Percentiles rank a stretch among this genome's conserved stretches.
These are phyloP conservation scores for Brachyistius frenatus DNA, from an alignment of 2,113 vertebrate genomes.

Conservation along the genomic window DNA sequence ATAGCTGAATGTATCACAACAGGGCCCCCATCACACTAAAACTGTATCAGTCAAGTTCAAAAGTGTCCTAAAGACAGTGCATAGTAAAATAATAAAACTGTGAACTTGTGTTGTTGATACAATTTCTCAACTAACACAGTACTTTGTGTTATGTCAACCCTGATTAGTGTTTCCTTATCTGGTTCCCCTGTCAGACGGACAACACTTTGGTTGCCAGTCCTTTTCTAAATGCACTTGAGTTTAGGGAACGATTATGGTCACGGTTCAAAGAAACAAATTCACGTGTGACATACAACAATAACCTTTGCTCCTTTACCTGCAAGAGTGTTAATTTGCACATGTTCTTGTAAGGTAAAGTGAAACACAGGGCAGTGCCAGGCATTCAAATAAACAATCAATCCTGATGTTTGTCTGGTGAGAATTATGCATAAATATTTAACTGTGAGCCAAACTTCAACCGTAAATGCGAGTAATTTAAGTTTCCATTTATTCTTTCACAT, in stretches of 20 bases:
- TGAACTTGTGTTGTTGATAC: too few relatives aligned
- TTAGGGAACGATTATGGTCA: not conserved
- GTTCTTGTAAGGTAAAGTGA: not conserved
- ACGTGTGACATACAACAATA: too few relatives aligned
- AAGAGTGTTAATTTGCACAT: not conserved
- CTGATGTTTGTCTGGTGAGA: not conserved
- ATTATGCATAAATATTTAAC: not conserved
- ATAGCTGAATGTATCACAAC: not conserved
- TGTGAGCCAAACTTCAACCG: conserved; percentile 1
- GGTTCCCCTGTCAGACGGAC: too few relatives aligned
- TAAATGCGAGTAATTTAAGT: not conserved
- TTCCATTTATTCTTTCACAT: not conserved
- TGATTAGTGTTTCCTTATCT: too few relatives aligned
- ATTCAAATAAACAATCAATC: not conserved
- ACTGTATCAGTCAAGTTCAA: too few relatives aligned
- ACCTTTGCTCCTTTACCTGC: not conserved
- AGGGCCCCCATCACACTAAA: too few relatives aligned
- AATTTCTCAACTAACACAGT: too few relatives aligned
- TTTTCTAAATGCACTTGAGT: too few relatives aligned
- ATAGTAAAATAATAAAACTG: too few relatives aligned
- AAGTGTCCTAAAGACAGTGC: too few relatives aligned
- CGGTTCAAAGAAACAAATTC: conserved; percentile 10
- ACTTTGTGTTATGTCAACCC: too few relatives aligned
- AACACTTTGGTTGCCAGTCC: too few relatives aligned
- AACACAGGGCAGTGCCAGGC: not conserved